A percentile compares a stretch with the other conserved stretches of the same genome.
phyloP scores from a whole-genome alignment of 2,797 vertebrate genomes.

The Apogon talboti region DNA sequence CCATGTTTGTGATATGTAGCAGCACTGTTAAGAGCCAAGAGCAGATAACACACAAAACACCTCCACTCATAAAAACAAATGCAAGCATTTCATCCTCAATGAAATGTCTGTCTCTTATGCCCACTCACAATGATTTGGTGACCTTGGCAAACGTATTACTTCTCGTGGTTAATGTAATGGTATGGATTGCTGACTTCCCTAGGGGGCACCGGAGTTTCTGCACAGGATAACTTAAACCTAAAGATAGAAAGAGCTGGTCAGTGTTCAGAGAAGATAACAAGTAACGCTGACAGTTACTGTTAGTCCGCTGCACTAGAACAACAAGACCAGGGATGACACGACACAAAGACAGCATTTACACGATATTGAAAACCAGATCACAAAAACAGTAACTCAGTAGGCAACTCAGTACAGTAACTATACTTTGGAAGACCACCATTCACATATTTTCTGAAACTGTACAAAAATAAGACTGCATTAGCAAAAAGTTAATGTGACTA shows the following conservation, averaged over 20 bases:
- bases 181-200: conserved; percentile 25
- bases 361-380: no score
- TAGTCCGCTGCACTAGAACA: no score
- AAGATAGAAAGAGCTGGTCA: conserved; percentile 18
- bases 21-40: conserved; percentile 13
- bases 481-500: no score
- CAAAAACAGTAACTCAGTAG: no score
- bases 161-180: conserved; percentile 13
- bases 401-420: no score
- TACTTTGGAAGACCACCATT: no score
- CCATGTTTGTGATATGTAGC: conserved; percentile 25
- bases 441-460: no score
- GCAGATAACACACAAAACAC: conserved; percentile 22
- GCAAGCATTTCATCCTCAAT: conserved; percentile 13
- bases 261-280: no score
- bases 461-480: no score
- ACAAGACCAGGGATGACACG: no score
- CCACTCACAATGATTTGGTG: conserved; percentile 22
- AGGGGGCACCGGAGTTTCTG: conserved; percentile 15
- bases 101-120: conserved; percentile 27
- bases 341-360: no score
- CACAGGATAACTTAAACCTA: conserved; percentile 10
- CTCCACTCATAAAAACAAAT: conserved; percentile 11
- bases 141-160: conserved; percentile 24
- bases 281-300: no score